These are phyloP conservation scores for Lamproptera curius DNA, from an alignment of 2,888 invertebrate species.

Conservation along the genomic window DNA sequence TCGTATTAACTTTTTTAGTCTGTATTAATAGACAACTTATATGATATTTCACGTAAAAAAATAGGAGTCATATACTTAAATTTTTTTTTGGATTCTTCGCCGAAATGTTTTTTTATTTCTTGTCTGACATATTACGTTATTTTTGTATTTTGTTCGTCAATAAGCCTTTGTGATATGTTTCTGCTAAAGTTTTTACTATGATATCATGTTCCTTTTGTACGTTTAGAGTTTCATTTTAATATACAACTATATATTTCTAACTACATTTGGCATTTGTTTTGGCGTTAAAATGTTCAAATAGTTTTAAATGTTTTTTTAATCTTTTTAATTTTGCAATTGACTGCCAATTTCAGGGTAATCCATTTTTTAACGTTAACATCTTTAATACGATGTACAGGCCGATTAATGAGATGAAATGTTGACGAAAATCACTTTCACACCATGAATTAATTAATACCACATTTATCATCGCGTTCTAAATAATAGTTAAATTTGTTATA, in stretches of 20 bases:
- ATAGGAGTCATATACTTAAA: too few species aligned
- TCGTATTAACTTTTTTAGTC: neutral
- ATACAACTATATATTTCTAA: slow-evolving; percentile 29
- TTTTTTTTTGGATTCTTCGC: too few species aligned
- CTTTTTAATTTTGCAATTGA: too few species aligned
- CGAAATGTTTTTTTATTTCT: too few species aligned
- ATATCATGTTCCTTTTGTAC: slow-evolving; percentile 21
- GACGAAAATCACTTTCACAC: too few species aligned
- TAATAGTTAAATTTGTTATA: too few species aligned
- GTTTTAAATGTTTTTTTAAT: neutral
- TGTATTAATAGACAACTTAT: neutral
- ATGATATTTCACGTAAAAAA: neutral
- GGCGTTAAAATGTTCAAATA: slow-evolving; percentile 36
- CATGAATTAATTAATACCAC: too few species aligned
- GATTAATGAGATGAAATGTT: too few species aligned
- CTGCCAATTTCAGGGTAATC: too few species aligned
- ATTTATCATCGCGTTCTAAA: too few species aligned
- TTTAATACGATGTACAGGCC: too few species aligned
- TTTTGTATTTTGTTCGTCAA: neutral
- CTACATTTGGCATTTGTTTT: slow-evolving; percentile 64
- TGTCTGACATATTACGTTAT: neutral
- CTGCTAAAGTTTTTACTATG: slow-evolving; percentile 13
- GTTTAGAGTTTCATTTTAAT: slow-evolving; percentile 11
- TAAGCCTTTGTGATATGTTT: slow-evolving; percentile 20
- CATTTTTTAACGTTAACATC: too few species aligned